Conservation (phyloP, 2,888 invertebrate species). For the Oscheius sp. region DNA sequence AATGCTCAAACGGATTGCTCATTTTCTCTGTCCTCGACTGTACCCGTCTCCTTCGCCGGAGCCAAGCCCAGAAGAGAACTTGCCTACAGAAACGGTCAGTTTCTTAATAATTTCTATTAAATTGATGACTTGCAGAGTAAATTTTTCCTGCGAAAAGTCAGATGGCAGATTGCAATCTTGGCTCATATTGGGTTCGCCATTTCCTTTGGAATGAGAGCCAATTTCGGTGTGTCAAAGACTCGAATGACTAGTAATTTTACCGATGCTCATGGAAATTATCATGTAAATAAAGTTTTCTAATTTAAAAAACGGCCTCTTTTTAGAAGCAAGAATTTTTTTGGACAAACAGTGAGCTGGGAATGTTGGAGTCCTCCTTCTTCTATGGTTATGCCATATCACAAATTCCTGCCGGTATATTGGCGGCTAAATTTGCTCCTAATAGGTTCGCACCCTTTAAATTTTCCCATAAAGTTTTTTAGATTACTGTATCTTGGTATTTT, state of each 20-base stretch:
- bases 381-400: constrained; percentile 97
- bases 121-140: not conserved
- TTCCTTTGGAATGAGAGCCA: constrained; percentile 75
- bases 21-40: no score
- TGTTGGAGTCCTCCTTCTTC: constrained; percentile 96
- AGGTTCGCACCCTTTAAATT: constrained; percentile 75
- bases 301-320: not conserved
- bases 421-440: constrained; percentile 94
- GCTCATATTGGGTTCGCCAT: constrained; percentile 73
- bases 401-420: constrained; percentile 95
- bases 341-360: constrained; percentile 77
- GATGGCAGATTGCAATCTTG: constrained; percentile 75
- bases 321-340: constrained; percentile 62
- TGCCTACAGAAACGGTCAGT: no score
- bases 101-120: no score
- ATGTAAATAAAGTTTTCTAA: constrained; percentile 46
- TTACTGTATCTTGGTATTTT: constrained; percentile 95
- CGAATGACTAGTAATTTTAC: constrained; percentile 77
- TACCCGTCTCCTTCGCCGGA: no score
- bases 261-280: constrained; percentile 56
- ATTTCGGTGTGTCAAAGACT: constrained; percentile 93
- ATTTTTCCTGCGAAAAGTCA: constrained; percentile 74
- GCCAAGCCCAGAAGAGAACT: no score
- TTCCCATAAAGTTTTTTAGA: constrained; percentile 75
- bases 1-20: no score